Percentiles rank a stretch among this genome's conserved stretches.
Evolutionary conservation across 2,113 vertebrate species (phyloP).

Genomic region (Hystrix cristata): DNA sequence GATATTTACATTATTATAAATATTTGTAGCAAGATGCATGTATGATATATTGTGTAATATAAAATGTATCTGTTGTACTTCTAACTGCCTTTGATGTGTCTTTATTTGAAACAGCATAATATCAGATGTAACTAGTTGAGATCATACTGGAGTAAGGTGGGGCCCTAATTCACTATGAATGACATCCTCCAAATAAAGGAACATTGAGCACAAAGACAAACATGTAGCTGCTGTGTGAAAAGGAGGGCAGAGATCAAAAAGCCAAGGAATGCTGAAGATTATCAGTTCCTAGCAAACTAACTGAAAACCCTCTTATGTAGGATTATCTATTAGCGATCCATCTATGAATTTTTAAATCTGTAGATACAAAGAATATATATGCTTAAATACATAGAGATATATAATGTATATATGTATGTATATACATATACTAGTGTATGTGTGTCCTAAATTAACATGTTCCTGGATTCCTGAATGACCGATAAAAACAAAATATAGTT

Average conservation of each 20-base stretch:
- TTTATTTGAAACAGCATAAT: not conserved
- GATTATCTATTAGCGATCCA: not conserved
- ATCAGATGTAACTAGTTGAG: not conserved
- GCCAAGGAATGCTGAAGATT: not conserved
- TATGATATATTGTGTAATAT: not conserved
- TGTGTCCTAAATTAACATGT: not conserved
- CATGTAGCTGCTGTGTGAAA: too few species aligned
- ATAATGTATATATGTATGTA: not conserved
- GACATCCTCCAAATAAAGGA: not conserved
- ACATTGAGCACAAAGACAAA: not conserved
- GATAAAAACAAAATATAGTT: not conserved
- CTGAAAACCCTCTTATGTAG: not conserved
- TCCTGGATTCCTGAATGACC: not conserved
- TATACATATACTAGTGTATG: not conserved
- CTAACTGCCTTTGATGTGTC: not conserved
- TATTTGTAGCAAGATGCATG: not conserved
- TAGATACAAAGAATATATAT: not conserved
- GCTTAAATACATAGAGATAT: not conserved
- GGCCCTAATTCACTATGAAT: not conserved
- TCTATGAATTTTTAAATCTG: not conserved
- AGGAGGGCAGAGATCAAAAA: not conserved
- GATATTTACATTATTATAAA: not conserved
- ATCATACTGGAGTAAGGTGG: not conserved
- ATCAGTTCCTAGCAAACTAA: not conserved
- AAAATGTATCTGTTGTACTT: not conserved